Evolutionary conservation across 2,888 invertebrate genomes (phyloP), one percentile per base, ranked within the genome.

Genomic region (Chelonus formosanus): DNA sequence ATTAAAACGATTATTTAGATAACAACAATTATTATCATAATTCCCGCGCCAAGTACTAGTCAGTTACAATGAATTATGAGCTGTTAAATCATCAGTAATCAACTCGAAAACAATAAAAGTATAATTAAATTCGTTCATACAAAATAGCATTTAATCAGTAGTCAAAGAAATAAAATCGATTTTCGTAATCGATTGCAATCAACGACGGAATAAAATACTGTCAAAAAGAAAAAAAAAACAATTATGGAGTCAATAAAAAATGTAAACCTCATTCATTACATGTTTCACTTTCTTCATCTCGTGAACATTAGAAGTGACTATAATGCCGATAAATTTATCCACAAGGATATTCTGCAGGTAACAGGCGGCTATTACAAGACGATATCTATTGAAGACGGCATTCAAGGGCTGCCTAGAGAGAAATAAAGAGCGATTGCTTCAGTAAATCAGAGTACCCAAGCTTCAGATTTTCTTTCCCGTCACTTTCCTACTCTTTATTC

Each of bases 381-480:
- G 80, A 82, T 84, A 84, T 84, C 84, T 79, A 83, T 84, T 78
- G 82, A 80, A 74, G 76, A 75, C 76, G 80, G 78, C 76, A 78
- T 78, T 74, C 74, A 80, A 84, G 79, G 79, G 82, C 80, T 84
- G 84, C 84, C 84, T 84, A 75, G 84, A 84, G 84, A 82, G 84
- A 84, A 83, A 84, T 84, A 84, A 84, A 84, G 84, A 84, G 81
- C 80, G 83, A 84, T 84, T 84, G 84, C 80, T 75, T 81, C 84
- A 76, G 83, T 84, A 84, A 84, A 84, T 84, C 84, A 84, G 81
- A 70, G 68, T 67, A 70, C 71, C 53, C 63, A 66, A 67, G 64
- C 65, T 65, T 65, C 65, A 58, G 31, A 62, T 68, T 64, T 67
- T 55, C 66, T 70, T 63, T 66, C 65, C 48, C 45, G 60, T 65